Evolutionary conservation across 2,113 vertebrate species (phyloP).

Genomic region (Sinocyclocheilus rhinocerous): DNA sequence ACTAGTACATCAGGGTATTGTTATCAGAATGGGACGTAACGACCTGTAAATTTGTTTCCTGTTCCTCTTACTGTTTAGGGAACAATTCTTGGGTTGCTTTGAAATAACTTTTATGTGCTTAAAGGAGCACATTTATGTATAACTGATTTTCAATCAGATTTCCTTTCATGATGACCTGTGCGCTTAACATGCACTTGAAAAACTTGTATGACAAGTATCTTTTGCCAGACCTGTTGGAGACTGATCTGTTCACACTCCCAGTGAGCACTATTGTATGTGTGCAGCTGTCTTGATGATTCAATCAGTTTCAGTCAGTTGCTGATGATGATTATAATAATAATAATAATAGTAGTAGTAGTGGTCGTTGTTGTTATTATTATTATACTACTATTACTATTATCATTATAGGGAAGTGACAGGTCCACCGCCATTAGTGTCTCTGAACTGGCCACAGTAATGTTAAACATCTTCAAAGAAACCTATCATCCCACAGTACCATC

Average conservation of each 20-base stretch:
- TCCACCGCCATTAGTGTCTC: not conserved
- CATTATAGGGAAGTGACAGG: not conserved
- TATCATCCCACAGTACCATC: not conserved
- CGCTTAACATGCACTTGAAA: conserved; percentile 64
- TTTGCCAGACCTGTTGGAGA: conserved; percentile 59
- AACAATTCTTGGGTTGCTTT: not conserved
- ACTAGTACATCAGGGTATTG: not conserved
- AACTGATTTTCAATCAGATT: not conserved
- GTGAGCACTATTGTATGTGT: conserved; percentile 8
- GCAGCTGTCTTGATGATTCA: conserved; percentile 21
- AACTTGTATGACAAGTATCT: conserved; percentile 69
- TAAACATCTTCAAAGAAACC: not conserved
- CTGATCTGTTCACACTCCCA: conserved; percentile 25
- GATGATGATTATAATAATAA: too few species aligned
- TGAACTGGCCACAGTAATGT: not conserved
- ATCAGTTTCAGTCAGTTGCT: not conserved
- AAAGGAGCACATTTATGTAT: not conserved
- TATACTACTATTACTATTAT: not conserved
- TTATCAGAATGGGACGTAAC: not conserved
- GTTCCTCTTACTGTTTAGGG: not conserved
- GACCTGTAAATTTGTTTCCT: not conserved
- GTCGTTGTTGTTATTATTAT: too few species aligned
- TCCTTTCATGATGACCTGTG: conserved; percentile 42
- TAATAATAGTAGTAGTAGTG: too few species aligned
- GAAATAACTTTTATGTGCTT: not conserved